phyloP scores from a whole-genome alignment of 2,113 vertebrate species.

The Genyomyrus donnyi region DNA sequence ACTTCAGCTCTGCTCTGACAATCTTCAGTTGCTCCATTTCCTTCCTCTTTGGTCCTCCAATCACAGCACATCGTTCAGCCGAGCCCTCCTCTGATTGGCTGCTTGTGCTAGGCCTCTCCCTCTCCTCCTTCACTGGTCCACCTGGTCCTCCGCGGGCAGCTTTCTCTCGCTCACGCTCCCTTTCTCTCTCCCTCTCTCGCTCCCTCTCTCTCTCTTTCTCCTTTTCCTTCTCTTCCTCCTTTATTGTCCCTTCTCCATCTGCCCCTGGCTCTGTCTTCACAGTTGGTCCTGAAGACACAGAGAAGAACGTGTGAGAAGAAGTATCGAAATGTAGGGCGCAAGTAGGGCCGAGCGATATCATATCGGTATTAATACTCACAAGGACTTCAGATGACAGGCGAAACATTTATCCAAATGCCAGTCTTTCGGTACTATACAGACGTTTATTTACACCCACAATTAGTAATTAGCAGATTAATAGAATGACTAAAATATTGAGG shows the following conservation, averaged over 20 bases:
- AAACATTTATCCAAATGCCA: no score
- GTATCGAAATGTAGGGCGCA: not conserved
- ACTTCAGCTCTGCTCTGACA: conserved; percentile 83
- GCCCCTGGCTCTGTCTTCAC: conserved; percentile 62
- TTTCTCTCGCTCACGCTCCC: conserved; percentile 74
- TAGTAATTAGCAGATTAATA: no score
- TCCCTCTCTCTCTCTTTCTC: conserved; percentile 67
- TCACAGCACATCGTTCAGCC: conserved; percentile 49
- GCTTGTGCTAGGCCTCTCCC: conserved; percentile 48
- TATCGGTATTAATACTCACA: no score
- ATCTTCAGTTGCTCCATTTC: conserved; percentile 85
- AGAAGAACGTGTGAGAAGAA: not conserved
- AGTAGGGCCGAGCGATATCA: no score
- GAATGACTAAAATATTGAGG: no score
- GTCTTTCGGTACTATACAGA: no score
- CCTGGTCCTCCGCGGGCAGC: conserved; percentile 52
- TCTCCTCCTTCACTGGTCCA: conserved; percentile 55
- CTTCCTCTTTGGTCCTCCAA: conserved; percentile 68
- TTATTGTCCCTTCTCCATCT: conserved; percentile 55
- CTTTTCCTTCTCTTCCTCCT: conserved; percentile 77
- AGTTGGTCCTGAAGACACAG: conserved; percentile 33
- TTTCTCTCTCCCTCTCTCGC: conserved; percentile 70
- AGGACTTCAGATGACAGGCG: no score
- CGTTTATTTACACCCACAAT: no score
- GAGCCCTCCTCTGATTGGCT: conserved; percentile 53